These are phyloP conservation scores for Leptopilina drosophilae DNA, from an alignment of 2,888 invertebrate genomes.

Conservation along the genomic window DNA sequence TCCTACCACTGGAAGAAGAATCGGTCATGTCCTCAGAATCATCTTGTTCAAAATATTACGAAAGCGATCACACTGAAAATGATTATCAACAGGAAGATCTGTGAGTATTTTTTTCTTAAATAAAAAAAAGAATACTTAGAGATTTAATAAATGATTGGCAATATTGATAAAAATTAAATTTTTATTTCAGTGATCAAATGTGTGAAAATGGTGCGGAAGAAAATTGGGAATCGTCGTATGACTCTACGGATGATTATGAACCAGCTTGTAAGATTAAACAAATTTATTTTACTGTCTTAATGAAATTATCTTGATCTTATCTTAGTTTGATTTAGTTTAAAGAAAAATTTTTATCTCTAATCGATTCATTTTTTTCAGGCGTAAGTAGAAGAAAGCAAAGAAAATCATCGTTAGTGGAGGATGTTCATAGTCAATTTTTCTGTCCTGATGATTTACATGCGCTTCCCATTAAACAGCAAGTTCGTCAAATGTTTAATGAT, in stretches of 20 bases:
- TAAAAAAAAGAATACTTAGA: no score
- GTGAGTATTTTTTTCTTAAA: background rate
- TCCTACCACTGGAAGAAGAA: background rate
- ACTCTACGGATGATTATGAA: slow-evolving; percentile 64
- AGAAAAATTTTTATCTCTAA: background rate
- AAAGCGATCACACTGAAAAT: slow-evolving; percentile 4
- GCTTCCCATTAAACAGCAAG: slow-evolving; percentile 43
- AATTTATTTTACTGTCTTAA: background rate
- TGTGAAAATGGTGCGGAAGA: slow-evolving; percentile 47
- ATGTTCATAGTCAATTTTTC: slow-evolving; percentile 45
- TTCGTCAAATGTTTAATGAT: slow-evolving; percentile 47
- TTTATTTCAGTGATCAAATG: background rate
- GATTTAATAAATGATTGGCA: no score
- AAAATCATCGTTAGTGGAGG: slow-evolving; percentile 23
- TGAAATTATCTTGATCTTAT: background rate
- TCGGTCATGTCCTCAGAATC: background rate
- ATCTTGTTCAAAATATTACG: background rate
- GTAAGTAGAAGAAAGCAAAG: background rate
- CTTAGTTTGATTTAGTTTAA: no score
- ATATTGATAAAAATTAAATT: background rate
- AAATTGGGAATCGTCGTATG: slow-evolving; percentile 65
- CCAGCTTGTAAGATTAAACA: slow-evolving; percentile 58
- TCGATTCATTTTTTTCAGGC: background rate
- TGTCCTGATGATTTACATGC: slow-evolving; percentile 61
- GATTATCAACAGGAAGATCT: background rate